Base-by-base conservation (phyloP, 2,888 invertebrate genomes). In the Phlogophora meticulosa region DNA sequence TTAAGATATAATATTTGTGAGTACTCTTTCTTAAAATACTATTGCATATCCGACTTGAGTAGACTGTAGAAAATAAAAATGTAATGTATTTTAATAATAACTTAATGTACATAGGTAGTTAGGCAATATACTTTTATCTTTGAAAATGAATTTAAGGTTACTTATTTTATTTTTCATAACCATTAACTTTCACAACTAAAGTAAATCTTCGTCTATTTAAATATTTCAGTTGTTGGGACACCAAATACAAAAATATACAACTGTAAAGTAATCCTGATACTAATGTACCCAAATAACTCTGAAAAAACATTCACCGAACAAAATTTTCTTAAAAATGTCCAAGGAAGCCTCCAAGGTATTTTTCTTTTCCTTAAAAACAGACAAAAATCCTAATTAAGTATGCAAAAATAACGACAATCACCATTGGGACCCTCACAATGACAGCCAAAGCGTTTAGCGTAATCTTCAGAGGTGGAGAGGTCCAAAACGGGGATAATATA, bases 381-480 rank as follows among this genome's bases (percentile, higher is more conserved):
- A 45, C 51, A 53, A 67, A 60, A 62, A 72, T 53, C 57, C 60
- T 80, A 80, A 81, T 81, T 78, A 80, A 73, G 69, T 82, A 86
- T 85, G 84, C 85, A 84, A 84, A 82, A 86, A 82, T 86, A 85
- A 86, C 76, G 86, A 78, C 75, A 74, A 76, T 72, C 72, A 58
- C 74, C 73, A 61, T 59, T 68, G 82, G 74, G 83, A 65, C 78
- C 71, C 58, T 63, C 60, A 76, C 67, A 82, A 86, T 81, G 82
- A 78, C 86, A 81, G 78, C 72, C 69, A 67, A 76, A 78, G 74
- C 77, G 76, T 84, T 86, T 80, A 82, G 70, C 74, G 70, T 86
- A 84, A 86, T 85, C 77, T 84, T 72, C 58, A 32, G 51, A 57
- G 48, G 73, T 61, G 52, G 57, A 51, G 57, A 51, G 60, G 72